phyloP scores from a whole-genome alignment of 1,140 invertebrate genomes.

The Coptotermes formosanus region DNA sequence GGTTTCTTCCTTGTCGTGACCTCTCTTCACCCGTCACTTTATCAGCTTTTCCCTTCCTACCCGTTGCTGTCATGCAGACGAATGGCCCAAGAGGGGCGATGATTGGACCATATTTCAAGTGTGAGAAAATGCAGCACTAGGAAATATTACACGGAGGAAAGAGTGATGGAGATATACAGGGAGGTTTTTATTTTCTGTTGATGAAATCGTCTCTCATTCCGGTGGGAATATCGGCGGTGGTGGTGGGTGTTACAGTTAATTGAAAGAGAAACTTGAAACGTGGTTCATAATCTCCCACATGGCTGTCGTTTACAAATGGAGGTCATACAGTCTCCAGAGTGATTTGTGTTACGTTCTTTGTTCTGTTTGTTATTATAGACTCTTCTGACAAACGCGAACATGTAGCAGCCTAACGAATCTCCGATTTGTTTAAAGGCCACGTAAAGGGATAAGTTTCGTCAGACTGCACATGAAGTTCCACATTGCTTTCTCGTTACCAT shows the following conservation, averaged over 20 bases:
- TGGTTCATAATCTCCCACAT: neutral
- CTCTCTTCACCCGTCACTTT: conserved; percentile 8
- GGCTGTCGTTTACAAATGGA: too few relatives aligned
- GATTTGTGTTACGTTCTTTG: too few relatives aligned
- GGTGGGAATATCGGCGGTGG: neutral
- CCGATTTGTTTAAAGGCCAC: too few relatives aligned
- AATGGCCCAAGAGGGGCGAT: neutral
- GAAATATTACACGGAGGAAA: neutral
- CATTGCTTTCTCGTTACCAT: too few relatives aligned
- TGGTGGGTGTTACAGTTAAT: neutral
- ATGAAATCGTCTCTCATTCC: neutral
- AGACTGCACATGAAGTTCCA: too few relatives aligned
- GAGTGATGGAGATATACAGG: neutral
- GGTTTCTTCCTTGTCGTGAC: neutral
- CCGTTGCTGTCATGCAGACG: neutral
- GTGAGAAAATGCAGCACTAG: neutral
- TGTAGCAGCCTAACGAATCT: too few relatives aligned
- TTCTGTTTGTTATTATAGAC: too few relatives aligned
- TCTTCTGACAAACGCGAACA: too few relatives aligned
- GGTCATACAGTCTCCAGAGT: too few relatives aligned
- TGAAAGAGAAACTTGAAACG: neutral
- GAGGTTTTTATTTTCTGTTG: neutral
- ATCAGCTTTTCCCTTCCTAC: neutral
- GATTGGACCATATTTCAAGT: conserved; percentile 12
- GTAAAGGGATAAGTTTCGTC: too few relatives aligned